Percentiles rank a stretch among this genome's conserved stretches.
Conservation (phyloP, 2,888 invertebrate species). For the Chrysomela aeneicollis region DNA sequence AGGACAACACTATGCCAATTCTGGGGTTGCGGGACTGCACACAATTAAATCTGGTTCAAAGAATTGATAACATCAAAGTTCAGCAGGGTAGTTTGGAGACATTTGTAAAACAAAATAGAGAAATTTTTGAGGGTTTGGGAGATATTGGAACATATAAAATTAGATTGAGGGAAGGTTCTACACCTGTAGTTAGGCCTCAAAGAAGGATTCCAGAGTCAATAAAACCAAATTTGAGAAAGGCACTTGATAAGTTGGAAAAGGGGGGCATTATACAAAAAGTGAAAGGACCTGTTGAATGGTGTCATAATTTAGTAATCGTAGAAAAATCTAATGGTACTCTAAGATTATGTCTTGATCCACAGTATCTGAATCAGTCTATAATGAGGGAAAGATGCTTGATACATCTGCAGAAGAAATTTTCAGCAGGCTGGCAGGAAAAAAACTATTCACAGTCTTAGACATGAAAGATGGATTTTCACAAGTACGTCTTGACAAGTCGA, state of each 20-base stretch:
- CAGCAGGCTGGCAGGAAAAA: not conserved
- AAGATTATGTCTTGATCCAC: not conserved
- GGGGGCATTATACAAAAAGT: not conserved
- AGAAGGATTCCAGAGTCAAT: not conserved
- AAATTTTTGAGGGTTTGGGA: too few relatives aligned
- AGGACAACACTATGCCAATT: not conserved
- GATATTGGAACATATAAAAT: too few relatives aligned
- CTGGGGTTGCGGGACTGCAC: not conserved
- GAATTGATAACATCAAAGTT: not conserved
- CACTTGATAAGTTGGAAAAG: not conserved
- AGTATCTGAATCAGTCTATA: not conserved
- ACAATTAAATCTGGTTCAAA: not conserved
- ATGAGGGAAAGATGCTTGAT: not conserved
- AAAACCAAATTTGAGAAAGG: not conserved
- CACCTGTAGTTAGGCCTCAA: not conserved
- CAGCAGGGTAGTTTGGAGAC: not conserved
- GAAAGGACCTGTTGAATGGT: not conserved
- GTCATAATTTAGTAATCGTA: not conserved
- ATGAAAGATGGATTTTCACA: conserved; percentile 21
- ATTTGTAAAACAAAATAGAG: not conserved
- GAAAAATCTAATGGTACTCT: not conserved
- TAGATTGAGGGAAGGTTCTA: not conserved
- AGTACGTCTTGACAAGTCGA: conserved; percentile 16
- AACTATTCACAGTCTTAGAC: conserved; percentile 17
- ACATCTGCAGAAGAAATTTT: not conserved